Evolutionary conservation across 1,140 invertebrate species (phyloP).

Genomic region (Sitophilus oryzae): DNA sequence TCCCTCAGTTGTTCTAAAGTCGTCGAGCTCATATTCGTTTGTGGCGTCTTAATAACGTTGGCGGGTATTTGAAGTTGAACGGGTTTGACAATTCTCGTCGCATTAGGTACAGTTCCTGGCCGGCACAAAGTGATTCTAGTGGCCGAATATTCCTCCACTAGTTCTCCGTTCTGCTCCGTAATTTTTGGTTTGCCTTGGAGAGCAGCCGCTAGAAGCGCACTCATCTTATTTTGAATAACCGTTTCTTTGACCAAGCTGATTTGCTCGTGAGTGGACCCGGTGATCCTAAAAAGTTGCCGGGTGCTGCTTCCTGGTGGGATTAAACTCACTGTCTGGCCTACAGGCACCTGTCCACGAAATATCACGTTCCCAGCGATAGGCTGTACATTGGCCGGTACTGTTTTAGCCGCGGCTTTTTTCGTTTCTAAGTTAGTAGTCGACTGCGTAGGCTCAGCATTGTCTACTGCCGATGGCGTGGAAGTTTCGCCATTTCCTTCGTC

Average conservation of each 20-base stretch:
- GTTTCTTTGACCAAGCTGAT: conserved; percentile 43
- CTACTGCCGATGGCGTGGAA: neutral
- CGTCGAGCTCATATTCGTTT: conserved; percentile 44
- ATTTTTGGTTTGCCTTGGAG: conserved; percentile 37
- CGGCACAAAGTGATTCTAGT: conserved; percentile 21
- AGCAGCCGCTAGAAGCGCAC: conserved; percentile 44
- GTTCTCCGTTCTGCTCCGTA: conserved; percentile 38
- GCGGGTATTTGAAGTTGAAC: conserved; percentile 51
- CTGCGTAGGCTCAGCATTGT: conserved; percentile 13
- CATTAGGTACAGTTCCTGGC: conserved; percentile 12
- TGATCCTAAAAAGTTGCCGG: conserved; percentile 41
- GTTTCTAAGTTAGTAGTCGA: conserved; percentile 39
- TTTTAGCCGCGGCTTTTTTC: conserved; percentile 30
- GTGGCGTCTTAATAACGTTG: conserved; percentile 51
- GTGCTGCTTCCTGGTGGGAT: conserved; percentile 45
- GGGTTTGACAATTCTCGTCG: conserved; percentile 50
- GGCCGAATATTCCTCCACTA: conserved; percentile 21
- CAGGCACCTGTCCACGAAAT: conserved; percentile 54
- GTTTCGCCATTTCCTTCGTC: conserved; percentile 6
- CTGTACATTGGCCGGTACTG: conserved; percentile 43
- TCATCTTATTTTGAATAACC: conserved; percentile 46
- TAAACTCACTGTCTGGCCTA: conserved; percentile 55
- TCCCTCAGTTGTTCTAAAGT: conserved; percentile 72
- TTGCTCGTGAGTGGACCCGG: conserved; percentile 42
- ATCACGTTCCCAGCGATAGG: conserved; percentile 57